Evolutionary conservation across 2,113 vertebrate species (phyloP), one percentile per base, ranked within the genome.

Genomic region (Siniperca chuatsi): DNA sequence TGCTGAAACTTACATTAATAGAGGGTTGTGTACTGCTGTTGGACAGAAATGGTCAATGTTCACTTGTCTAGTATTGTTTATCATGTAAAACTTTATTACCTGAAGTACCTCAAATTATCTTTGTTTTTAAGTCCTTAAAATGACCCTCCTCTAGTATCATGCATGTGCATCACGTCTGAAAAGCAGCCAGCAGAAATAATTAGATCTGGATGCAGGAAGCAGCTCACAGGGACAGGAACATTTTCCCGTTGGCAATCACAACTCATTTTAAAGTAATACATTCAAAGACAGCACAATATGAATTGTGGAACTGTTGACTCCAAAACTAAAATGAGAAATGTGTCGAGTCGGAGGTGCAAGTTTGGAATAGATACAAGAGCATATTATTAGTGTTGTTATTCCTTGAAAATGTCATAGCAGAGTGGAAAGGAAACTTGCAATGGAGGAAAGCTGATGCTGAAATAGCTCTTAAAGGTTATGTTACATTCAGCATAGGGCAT

Each of bases 391-490:
- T 73, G 35, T 88, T 82, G 76, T 81, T 88, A 91, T 92, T 92
- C 80, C 78, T 82, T 87, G 33, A 84, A 95, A 95, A 96, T 95
- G 94, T 94, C 94, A 95, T 67, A 68, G 77, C 80, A 37, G 52
- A 83, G 42, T 89, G 75, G 84, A 58, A 60, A 70, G 42, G 44
- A 69, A 85, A 78, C 18, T 66, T 74, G 48, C 35, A 70, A 20
- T 62, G 40, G 55, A 42, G 50, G 76, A 80, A 88, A 73, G 74
- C 52, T 72, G 81, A 83, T 84, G 65, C 62, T 88, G 85, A 70
- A 86, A 89, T 92, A 88, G 81, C 81, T 90, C 81, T 90, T 94
- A 95, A 95, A 95, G 94, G 94, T 95, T 95, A 95, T 29, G 20
- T 76, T 88, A 75, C 88, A 88, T 88, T 85, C 81, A 76, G 84